A percentile compares a stretch with the other conserved stretches of the same genome.
These are phyloP conservation scores for Neodiprion virginianus DNA, from an alignment of 1,140 invertebrate species.

Conservation along the genomic window DNA sequence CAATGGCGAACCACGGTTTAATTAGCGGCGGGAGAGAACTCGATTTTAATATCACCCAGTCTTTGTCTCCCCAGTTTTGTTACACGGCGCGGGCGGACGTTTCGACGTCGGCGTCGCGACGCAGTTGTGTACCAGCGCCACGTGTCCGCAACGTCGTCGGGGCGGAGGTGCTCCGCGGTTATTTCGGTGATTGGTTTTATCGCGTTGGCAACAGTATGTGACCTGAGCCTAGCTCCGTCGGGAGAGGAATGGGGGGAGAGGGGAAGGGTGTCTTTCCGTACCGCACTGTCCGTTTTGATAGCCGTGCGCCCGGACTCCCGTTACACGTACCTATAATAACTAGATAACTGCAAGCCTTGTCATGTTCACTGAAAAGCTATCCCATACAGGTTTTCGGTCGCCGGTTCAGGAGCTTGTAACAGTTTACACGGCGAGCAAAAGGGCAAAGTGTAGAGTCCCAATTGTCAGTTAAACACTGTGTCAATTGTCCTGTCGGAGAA, in stretches of 20 bases:
- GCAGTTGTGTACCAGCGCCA: conserved; percentile 42
- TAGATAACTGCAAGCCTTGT: too few relatives aligned
- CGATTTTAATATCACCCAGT: conserved; percentile 21
- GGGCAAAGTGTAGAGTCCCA: too few relatives aligned
- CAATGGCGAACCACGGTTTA: neutral
- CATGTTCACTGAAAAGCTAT: too few relatives aligned
- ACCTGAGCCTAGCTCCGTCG: conserved; percentile 34
- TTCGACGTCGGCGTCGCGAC: conserved; percentile 9
- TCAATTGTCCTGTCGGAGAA: too few relatives aligned
- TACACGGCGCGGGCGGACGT: neutral
- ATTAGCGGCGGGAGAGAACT: conserved; percentile 22
- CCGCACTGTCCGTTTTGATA: neutral
- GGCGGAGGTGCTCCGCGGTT: conserved; percentile 54
- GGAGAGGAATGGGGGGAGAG: neutral
- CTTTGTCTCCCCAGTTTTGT: conserved; percentile 9
- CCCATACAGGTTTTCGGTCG: too few relatives aligned
- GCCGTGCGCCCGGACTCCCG: neutral
- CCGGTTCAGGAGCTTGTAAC: too few relatives aligned
- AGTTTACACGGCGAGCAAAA: too few relatives aligned
- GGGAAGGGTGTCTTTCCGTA: neutral
- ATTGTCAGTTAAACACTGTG: too few relatives aligned
- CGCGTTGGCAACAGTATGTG: conserved; percentile 55
- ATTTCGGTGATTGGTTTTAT: conserved; percentile 62
- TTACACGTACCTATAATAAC: neutral
- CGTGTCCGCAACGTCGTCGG: conserved; percentile 48